Base-by-base conservation (phyloP, 1,140 invertebrate genomes). In the Drosophila orena region DNA sequence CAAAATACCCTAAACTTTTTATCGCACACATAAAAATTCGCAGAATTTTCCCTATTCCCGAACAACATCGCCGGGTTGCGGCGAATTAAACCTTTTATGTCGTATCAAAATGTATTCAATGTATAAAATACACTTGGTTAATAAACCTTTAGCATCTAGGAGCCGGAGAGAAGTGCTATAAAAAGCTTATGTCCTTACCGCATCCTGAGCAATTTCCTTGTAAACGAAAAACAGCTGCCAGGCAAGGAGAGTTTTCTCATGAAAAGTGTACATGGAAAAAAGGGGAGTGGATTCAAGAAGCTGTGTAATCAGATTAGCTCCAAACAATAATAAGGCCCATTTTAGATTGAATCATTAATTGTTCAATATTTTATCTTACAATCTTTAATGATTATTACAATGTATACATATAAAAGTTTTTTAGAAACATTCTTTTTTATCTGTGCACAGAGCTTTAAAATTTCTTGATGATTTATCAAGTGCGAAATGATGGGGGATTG, bases 1-100 rank as follows among this genome's bases (percentile, higher is more conserved):
- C 27, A 15, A 64, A 42, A 71, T 71, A 22, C 15, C 20, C 70
- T 53, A 61, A 74, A 74, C 49, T 52, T 74, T 74, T 55, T 74
- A 73, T 61, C 69, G 24, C 69, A 47, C 20, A 0, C 57, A 50
- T 62, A 74, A 60, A 84, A 62, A 55, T 58, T 52, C 35, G 7
- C 14, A 17, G 14, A 70, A 1, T 40, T 49, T 47, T 15, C 10
- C 15, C 62, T 47, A 50, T 68, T 38, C 24, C 8, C 12, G 11
- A 10, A 8, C 27, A 59, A 60, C 53, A 60, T 46, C 61, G n/a
- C 24, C 42, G 35, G 27, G 44, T 50, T 17, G 62, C 37, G 37
- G 61, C 55, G 62, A 85, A 86, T 85, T 85, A 88, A 85, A 85
- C 64, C 64, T 64, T 81, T 81, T 78, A 81, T 75, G 69, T 53